Evolutionary conservation across 2,797 vertebrate genomes (phyloP).

Genomic region (Hybognathus amarus): DNA sequence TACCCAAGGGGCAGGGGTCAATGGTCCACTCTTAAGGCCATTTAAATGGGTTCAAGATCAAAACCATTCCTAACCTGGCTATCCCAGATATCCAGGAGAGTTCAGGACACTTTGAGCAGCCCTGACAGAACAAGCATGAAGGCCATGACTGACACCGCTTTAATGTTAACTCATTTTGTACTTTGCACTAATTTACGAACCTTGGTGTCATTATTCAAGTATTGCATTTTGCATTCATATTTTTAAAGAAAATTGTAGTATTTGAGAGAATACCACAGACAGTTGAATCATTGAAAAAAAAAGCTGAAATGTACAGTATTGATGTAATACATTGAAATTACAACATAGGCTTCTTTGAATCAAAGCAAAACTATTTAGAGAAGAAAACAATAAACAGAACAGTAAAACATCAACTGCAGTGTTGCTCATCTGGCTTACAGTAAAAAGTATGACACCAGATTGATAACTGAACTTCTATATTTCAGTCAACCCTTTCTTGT

Average conservation of each 20-base stretch:
- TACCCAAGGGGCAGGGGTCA: not conserved
- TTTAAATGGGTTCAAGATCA: slow-evolving; percentile 37
- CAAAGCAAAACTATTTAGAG: too few species aligned
- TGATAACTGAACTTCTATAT: too few species aligned
- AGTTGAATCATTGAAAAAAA: not conserved
- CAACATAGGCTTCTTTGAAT: too few species aligned
- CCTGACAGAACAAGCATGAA: slow-evolving; percentile 4
- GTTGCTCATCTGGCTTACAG: too few species aligned
- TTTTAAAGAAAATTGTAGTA: not conserved
- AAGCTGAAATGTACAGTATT: too few species aligned
- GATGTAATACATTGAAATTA: too few species aligned
- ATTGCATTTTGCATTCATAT: not conserved
- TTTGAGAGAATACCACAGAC: not conserved
- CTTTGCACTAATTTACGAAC: not conserved
- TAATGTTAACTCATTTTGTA: not conserved
- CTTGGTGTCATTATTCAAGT: not conserved
- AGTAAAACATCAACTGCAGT: too few species aligned
- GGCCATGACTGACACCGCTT: not conserved
- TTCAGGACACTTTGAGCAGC: not conserved
- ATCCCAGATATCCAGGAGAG: not conserved
- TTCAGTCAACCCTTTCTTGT: too few species aligned
- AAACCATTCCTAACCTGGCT: not conserved
- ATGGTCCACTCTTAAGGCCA: not conserved
- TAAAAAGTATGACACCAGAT: too few species aligned
- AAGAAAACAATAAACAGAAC: too few species aligned